Conservation (phyloP, 2,888 invertebrate species). For the Digitonthophagus gazella region DNA sequence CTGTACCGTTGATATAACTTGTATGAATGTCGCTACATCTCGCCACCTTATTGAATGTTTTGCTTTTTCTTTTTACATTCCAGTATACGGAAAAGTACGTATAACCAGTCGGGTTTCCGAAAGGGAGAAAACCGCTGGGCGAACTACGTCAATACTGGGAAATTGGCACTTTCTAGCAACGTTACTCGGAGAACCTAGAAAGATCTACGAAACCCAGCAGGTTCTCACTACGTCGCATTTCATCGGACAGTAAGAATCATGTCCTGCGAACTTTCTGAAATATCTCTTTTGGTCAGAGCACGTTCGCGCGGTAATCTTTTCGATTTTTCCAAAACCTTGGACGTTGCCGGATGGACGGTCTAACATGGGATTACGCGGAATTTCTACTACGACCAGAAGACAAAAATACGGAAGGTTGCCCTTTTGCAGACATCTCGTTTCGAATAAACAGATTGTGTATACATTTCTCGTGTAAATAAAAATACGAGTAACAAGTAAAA, state of each 20-base stretch:
- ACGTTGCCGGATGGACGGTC: slow-evolving; percentile 82
- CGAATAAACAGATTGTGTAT: not conserved
- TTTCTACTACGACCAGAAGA: slow-evolving; percentile 80
- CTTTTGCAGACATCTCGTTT: slow-evolving; percentile 69
- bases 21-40: slow-evolving; percentile 69
- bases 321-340: slow-evolving; percentile 63
- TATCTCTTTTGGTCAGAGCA: not conserved
- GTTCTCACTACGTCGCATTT: slow-evolving; percentile 84
- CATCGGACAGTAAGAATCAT: slow-evolving; percentile 77
- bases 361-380: slow-evolving; percentile 81
- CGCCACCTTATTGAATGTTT: not conserved
- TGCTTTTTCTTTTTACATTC: slow-evolving; percentile 28
- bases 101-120: slow-evolving; percentile 56
- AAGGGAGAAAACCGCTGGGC: slow-evolving; percentile 72
- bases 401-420: slow-evolving; percentile 78
- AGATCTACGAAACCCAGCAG: slow-evolving; percentile 87
- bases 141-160: slow-evolving; percentile 74
- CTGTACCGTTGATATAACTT: slow-evolving; percentile 68
- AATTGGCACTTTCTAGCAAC: slow-evolving; percentile 88
- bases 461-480: not conserved
- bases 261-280: not conserved
- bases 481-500: too few relatives aligned
- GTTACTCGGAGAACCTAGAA: slow-evolving; percentile 80
- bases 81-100: slow-evolving; percentile 74
- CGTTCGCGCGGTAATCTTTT: not conserved